Conservation (phyloP, 2,113 vertebrate genomes). For the Pluvianellus socialis region DNA sequence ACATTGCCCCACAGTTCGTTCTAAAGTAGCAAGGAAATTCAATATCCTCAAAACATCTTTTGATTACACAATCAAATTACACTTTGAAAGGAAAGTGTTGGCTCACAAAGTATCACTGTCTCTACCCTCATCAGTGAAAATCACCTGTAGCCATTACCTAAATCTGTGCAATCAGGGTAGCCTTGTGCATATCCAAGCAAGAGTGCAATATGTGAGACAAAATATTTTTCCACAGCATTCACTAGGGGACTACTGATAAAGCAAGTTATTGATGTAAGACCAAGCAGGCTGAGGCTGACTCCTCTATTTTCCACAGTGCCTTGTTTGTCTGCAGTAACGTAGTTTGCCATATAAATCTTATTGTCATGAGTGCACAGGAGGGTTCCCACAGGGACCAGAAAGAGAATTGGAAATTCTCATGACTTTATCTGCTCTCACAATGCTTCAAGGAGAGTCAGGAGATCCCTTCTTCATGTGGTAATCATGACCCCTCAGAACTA, state of each 20-base stretch:
- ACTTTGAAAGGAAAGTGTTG: background rate
- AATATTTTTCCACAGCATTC: background rate
- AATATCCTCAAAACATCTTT: background rate
- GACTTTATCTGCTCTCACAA: background rate
- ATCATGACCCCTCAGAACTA: background rate
- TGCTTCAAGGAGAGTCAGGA: background rate
- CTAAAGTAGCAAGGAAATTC: background rate
- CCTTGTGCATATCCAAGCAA: background rate
- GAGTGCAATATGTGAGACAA: background rate
- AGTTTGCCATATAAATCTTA: background rate
- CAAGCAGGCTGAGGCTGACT: background rate
- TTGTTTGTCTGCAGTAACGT: background rate
- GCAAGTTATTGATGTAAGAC: background rate
- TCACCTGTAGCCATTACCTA: background rate
- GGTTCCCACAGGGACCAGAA: background rate
- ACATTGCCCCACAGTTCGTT: background rate
- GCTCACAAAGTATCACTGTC: background rate
- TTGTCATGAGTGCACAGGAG: background rate
- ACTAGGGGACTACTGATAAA: background rate
- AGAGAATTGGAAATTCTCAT: background rate
- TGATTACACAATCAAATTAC: background rate
- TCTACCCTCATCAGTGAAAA: background rate
- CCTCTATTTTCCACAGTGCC: background rate
- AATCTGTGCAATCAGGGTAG: background rate
- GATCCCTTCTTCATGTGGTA: background rate